These are phyloP conservation scores for Planococcus citri DNA, from an alignment of 1,140 invertebrate genomes.

Conservation along the genomic window DNA sequence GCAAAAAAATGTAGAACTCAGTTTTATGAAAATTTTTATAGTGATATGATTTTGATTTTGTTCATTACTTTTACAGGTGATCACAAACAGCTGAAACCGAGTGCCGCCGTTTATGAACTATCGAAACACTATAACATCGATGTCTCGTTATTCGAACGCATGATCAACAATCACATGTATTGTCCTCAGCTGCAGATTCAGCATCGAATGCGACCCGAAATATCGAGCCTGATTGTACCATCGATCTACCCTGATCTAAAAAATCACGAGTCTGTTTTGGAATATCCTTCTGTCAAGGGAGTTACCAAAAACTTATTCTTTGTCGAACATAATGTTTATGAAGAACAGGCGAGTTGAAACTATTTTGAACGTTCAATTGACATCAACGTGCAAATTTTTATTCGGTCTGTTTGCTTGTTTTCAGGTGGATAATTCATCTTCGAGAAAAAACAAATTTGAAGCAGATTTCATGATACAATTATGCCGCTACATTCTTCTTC, in stretches of 20 bases:
- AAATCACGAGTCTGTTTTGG: too few relatives aligned
- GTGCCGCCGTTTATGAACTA: background rate
- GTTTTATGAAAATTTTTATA: too few relatives aligned
- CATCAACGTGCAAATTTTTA: too few relatives aligned
- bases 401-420: too few relatives aligned
- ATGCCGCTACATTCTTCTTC: too few relatives aligned
- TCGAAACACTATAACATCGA: constrained; percentile 43
- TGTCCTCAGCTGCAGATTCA: constrained; percentile 42
- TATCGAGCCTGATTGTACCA: constrained; percentile 42
- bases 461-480: too few relatives aligned
- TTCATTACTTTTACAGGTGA: constrained; percentile 6
- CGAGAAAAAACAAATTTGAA: too few relatives aligned
- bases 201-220: constrained; percentile 52
- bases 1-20: too few relatives aligned
- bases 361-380: too few relatives aligned
- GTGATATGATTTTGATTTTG: too few relatives aligned
- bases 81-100: constrained; percentile 21
- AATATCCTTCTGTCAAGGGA: constrained; percentile 39
- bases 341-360: constrained; percentile 36
- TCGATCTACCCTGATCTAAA: constrained; percentile 48
- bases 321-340: constrained; percentile 41
- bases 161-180: constrained; percentile 45
- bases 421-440: too few relatives aligned
- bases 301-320: constrained; percentile 46
- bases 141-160: constrained; percentile 58